Evolutionary conservation across 2,113 vertebrate species (phyloP).

Genomic region (Catharus bicknelli): DNA sequence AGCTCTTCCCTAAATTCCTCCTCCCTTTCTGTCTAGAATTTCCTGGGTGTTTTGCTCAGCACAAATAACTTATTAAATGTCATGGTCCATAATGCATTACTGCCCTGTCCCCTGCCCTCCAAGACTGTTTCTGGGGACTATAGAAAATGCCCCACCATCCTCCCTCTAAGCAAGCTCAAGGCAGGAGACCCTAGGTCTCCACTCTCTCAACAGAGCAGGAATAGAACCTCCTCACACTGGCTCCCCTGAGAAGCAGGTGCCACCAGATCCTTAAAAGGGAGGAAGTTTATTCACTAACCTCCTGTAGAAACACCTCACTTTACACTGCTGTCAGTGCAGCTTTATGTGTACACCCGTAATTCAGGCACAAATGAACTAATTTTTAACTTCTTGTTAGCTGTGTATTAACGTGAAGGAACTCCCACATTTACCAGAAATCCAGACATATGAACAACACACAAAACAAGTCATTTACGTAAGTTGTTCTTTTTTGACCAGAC

Average conservation of each 20-base stretch:
- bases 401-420: background rate
- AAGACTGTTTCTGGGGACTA: background rate
- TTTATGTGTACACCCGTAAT: accelerated
- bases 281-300: background rate
- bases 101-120: background rate
- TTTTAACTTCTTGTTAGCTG: background rate
- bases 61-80: background rate
- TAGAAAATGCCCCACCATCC: accelerated
- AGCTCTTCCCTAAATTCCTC: background rate
- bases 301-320: background rate
- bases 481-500: background rate
- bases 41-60: background rate
- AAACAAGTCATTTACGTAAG: background rate
- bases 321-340: background rate
- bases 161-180: background rate
- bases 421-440: background rate
- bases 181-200: background rate
- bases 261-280: background rate
- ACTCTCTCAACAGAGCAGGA: background rate
- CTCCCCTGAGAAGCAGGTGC: background rate
- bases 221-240: accelerated
- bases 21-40: background rate
- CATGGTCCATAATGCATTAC: accelerated
- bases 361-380: background rate
- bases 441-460: background rate